phyloP scores from a whole-genome alignment of 2,797 vertebrate genomes.

The Steatocranus sp. region DNA sequence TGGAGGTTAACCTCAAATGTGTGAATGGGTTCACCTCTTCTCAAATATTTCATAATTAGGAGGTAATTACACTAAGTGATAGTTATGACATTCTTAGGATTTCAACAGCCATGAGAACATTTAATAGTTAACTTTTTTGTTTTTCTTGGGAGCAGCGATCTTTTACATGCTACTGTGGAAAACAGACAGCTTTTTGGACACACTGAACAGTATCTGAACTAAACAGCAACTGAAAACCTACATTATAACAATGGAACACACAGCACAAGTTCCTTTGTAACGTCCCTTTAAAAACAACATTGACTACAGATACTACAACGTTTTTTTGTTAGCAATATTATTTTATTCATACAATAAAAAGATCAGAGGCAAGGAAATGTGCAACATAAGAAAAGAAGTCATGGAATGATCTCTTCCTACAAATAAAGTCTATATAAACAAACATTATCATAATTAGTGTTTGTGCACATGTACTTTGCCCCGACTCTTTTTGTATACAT shows the following conservation, averaged over 20 bases:
- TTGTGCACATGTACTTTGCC: conserved; percentile 1
- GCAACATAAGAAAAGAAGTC: conserved; percentile 2
- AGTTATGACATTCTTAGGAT: background rate
- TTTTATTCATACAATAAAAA: conserved; percentile 44
- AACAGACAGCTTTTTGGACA: background rate
- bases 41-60: background rate
- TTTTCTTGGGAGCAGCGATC: background rate
- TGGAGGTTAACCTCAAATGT: conserved; percentile 12
- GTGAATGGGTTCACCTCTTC: background rate
- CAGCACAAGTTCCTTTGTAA: background rate
- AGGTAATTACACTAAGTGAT: background rate
- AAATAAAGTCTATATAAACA: background rate
- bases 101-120: background rate
- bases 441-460: conserved; percentile 20
- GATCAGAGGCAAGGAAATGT: background rate
- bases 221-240: background rate
- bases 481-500: background rate
- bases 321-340: background rate
- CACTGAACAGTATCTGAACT: background rate
- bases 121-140: background rate
- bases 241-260: background rate
- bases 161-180: background rate
- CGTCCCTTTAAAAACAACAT: background rate
- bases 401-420: conserved; percentile 51
- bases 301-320: background rate